Percentiles rank a stretch among this genome's conserved stretches.
Evolutionary conservation across 2,888 invertebrate genomes (phyloP).

Genomic region (Tenodera sinensis): DNA sequence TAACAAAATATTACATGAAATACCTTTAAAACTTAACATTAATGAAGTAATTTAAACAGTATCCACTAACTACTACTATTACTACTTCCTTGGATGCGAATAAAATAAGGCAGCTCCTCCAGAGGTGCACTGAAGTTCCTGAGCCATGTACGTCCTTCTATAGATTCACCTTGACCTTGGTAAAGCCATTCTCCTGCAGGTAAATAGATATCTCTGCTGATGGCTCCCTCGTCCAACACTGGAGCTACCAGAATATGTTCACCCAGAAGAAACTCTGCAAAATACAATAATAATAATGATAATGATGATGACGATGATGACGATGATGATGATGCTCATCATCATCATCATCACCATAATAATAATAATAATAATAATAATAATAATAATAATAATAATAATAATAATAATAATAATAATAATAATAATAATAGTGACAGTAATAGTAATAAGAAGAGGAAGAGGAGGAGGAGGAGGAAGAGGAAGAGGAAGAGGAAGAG

Average conservation of each 20-base stretch:
- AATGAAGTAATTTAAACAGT: no score
- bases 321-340: not conserved
- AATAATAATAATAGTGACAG: no score
- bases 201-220: constrained; percentile 66
- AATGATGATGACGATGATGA: not conserved
- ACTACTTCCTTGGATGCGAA: constrained; percentile 22
- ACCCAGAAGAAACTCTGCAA: constrained; percentile 68
- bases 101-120: constrained; percentile 66
- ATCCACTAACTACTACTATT: no score
- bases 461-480: no score
- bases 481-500: no score
- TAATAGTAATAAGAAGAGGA: no score
- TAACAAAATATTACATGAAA: no score
- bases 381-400: no score
- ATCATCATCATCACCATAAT: no score
- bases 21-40: no score
- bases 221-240: constrained; percentile 59
- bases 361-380: no score
- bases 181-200: constrained; percentile 73
- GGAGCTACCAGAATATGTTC: constrained; percentile 76
- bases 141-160: constrained; percentile 59
- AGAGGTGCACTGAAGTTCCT: constrained; percentile 63
- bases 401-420: no score
- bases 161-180: constrained; percentile 42
- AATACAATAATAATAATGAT: constrained; percentile 41